These are phyloP conservation scores for Labeo calbasu DNA, from an alignment of 2,797 vertebrate genomes.

Conservation along the genomic window DNA sequence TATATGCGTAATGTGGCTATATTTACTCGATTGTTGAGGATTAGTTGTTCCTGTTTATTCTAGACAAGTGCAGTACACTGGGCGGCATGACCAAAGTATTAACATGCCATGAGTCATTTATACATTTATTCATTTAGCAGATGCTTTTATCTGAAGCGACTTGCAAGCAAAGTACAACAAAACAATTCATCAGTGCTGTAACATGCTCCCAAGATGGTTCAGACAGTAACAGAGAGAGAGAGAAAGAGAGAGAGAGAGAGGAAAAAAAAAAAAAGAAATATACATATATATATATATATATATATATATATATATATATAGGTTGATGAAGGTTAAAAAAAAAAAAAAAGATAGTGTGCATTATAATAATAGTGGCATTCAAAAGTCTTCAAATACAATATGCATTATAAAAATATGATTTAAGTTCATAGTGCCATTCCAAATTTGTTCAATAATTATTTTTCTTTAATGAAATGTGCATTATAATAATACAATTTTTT, in stretches of 20 bases:
- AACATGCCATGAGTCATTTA: not conserved
- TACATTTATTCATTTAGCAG: not conserved
- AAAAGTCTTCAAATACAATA: no score
- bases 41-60: not conserved
- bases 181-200: not conserved
- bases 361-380: no score
- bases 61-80: not conserved
- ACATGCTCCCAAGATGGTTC: not conserved
- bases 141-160: not conserved
- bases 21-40: not conserved
- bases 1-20: not conserved
- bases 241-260: not conserved
- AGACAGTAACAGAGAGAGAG: not conserved
- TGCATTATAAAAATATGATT: no score
- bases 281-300: no score
- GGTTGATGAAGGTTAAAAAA: no score
- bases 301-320: no score
- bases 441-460: no score
- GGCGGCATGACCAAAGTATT: not conserved
- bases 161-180: not conserved
- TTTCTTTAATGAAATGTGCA: no score
- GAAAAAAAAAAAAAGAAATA: no score
- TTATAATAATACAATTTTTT: no score
- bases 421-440: no score
- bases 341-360: no score